These are phyloP conservation scores for Holothuria glaberrima DNA, from an alignment of 35 echinoderm and acorn worm species.

Conservation along the genomic window DNA sequence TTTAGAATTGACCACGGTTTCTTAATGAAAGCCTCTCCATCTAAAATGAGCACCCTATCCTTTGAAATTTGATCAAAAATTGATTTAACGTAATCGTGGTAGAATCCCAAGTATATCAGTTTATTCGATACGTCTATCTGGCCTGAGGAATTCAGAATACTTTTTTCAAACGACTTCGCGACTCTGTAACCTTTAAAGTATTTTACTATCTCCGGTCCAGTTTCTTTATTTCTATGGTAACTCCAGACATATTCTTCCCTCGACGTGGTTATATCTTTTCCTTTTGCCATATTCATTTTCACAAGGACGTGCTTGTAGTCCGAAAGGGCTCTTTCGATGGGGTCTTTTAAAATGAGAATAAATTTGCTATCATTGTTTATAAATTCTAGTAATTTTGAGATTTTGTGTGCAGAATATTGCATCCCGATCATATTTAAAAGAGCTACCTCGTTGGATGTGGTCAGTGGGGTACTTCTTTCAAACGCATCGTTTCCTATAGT, in stretches of 20 bases:
- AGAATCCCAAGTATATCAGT: conserved; percentile 2
- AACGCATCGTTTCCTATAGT: neutral
- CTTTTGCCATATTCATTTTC: neutral
- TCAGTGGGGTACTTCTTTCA: neutral
- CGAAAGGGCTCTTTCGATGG: conserved; percentile 24
- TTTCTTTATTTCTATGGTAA: neutral
- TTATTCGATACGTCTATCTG: conserved; percentile 18
- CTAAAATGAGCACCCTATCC: conserved; percentile 1
- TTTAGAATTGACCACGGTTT: conserved; percentile 45
- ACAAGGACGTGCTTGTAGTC: conserved; percentile 32
- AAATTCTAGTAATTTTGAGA: conserved; percentile 3
- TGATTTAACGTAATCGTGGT: neutral
- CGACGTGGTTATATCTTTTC: neutral
- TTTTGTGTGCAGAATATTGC: conserved; percentile 22
- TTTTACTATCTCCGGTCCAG: neutral
- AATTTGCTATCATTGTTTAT: neutral
- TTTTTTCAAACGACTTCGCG: conserved; percentile 24
- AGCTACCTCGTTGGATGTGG: neutral
- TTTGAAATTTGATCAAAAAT: neutral
- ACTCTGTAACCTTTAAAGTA: conserved; percentile 39
- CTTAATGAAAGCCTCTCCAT: conserved; percentile 18
- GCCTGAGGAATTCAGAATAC: conserved; percentile 39
- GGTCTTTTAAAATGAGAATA: conserved; percentile 49
- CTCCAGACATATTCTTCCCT: neutral
- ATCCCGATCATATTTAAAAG: conserved; percentile 44